These are phyloP conservation scores for Gnathonemus longibarbis DNA, from an alignment of 2,113 vertebrate species.

Conservation along the genomic window DNA sequence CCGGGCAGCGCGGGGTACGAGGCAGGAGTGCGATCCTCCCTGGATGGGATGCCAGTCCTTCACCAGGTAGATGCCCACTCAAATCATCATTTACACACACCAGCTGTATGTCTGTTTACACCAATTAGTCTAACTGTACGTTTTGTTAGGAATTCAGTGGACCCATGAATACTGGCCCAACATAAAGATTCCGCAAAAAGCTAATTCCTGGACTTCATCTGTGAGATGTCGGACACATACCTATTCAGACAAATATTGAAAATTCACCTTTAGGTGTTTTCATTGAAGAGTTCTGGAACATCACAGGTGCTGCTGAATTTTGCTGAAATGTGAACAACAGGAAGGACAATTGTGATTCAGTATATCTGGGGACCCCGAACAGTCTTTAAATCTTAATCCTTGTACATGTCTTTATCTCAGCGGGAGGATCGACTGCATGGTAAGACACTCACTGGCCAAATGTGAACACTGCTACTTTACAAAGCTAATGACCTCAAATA, in stretches of 20 bases:
- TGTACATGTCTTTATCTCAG: too few species aligned
- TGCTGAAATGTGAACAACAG: not conserved
- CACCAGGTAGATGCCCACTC: not conserved
- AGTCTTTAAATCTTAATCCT: not conserved
- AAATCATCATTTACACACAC: not conserved
- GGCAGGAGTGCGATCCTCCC: not conserved
- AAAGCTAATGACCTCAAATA: not conserved
- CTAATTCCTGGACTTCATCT: not conserved
- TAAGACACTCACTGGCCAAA: not conserved
- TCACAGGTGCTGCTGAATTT: not conserved
- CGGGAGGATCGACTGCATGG: not conserved
- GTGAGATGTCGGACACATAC: not conserved
- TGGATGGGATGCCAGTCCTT: not conserved
- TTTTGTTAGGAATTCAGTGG: not conserved
- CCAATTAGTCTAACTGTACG: not conserved
- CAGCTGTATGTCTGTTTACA: not conserved
- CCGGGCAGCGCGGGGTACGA: not conserved
- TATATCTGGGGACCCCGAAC: not conserved
- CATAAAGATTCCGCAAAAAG: not conserved
- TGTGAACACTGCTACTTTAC: not conserved
- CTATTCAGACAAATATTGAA: not conserved
- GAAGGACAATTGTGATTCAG: not conserved
- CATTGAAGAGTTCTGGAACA: not conserved
- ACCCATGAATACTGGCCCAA: too few species aligned
- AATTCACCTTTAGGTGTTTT: not conserved